phyloP scores from a whole-genome alignment of 2,888 invertebrate species.

The Cheilosia soror region DNA sequence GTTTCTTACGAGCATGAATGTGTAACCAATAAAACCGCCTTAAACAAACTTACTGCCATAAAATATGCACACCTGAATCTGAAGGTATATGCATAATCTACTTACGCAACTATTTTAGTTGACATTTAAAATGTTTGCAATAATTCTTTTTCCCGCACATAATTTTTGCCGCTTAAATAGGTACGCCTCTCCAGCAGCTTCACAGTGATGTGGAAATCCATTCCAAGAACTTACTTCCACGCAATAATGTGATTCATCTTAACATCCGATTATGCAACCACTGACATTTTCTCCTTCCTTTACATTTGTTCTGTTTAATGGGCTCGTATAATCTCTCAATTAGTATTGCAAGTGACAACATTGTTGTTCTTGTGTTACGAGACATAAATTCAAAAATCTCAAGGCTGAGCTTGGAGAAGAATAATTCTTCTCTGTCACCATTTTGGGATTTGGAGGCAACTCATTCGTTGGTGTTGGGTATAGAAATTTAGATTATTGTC shows the following conservation, averaged over 20 bases:
- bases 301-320: slow-evolving; percentile 43
- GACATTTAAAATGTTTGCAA: slow-evolving; percentile 32
- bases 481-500: slow-evolving; percentile 54
- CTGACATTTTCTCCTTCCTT: slow-evolving; percentile 42
- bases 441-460: slow-evolving; percentile 36
- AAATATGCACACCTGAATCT: slow-evolving; percentile 21
- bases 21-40: background rate
- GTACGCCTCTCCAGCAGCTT: slow-evolving; percentile 15
- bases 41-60: background rate
- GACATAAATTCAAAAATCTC: slow-evolving; percentile 66
- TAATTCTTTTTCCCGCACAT: slow-evolving; percentile 2
- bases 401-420: slow-evolving; percentile 53
- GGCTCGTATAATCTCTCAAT: slow-evolving; percentile 61
- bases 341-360: slow-evolving; percentile 70
- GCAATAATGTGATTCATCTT: slow-evolving; percentile 42
- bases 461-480: slow-evolving; percentile 25
- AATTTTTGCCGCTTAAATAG: background rate
- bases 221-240: slow-evolving; percentile 28
- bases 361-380: slow-evolving; percentile 41
- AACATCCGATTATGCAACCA: slow-evolving; percentile 57
- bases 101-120: slow-evolving; percentile 45
- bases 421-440: slow-evolving; percentile 21
- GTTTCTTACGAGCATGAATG: background rate
- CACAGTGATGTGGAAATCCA: background rate
- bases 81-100: slow-evolving; percentile 15